Conservation (phyloP, 2,113 vertebrate species). For the Ursus arctos region DNA sequence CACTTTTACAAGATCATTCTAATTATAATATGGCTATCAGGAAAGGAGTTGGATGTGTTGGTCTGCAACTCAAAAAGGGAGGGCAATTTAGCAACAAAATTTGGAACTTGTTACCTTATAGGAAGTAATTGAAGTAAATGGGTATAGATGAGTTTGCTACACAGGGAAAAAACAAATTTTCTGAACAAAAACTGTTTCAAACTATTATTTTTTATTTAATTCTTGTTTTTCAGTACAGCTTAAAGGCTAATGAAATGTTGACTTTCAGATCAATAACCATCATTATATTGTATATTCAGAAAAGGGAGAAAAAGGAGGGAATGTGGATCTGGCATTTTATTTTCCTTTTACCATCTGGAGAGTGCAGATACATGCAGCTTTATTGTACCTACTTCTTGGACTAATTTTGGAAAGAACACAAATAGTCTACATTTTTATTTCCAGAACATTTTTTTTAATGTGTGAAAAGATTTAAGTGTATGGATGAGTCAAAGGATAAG, state of each 20-base stretch:
- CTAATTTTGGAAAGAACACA: slow-evolving; percentile 77
- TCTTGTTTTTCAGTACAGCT: background rate
- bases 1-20: background rate
- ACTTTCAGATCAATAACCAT: background rate
- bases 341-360: background rate
- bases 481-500: slow-evolving; percentile 81
- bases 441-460: slow-evolving; percentile 61
- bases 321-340: background rate
- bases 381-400: slow-evolving; percentile 66
- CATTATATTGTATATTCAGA: background rate
- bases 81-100: background rate
- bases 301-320: background rate
- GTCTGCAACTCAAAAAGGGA: background rate
- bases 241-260: background rate
- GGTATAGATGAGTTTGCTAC: background rate
- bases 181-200: background rate
- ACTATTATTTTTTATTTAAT: background rate
- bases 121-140: background rate
- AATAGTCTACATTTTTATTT: slow-evolving; percentile 76
- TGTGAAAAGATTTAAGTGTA: slow-evolving; percentile 73
- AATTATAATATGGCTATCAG: background rate
- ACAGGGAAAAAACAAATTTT: background rate
- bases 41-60: background rate
- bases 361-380: background rate
- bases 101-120: background rate